phyloP scores from a whole-genome alignment of 2,113 vertebrate species.

The Anguilla japonica region DNA sequence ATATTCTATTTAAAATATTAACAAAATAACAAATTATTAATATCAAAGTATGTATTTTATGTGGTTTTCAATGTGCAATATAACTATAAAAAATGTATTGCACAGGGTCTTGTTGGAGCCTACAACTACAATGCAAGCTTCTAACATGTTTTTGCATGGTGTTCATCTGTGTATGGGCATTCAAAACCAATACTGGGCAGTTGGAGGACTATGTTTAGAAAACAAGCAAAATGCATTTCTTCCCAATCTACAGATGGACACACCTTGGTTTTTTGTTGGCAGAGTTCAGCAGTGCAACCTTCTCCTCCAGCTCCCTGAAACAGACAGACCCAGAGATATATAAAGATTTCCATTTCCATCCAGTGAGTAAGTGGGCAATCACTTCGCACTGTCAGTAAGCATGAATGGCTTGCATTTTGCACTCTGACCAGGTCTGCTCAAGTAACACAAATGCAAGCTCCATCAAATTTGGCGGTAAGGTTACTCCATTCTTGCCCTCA shows the following conservation, averaged over 20 bases:
- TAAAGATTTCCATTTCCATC: not conserved
- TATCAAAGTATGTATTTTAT: too few species aligned
- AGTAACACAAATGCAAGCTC: not conserved
- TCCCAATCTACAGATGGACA: conserved; percentile 32
- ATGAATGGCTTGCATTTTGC: not conserved
- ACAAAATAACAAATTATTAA: too few species aligned
- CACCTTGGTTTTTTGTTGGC: conserved; percentile 93
- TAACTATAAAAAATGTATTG: too few species aligned
- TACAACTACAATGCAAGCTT: too few species aligned
- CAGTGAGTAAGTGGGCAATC: not conserved
- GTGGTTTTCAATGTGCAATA: too few species aligned
- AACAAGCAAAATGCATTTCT: not conserved
- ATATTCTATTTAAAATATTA: too few species aligned
- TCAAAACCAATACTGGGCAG: not conserved
- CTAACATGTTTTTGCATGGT: not conserved
- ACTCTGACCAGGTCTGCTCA: not conserved
- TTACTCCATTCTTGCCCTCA: not conserved
- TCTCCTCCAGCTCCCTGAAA: conserved; percentile 87
- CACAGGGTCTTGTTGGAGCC: too few species aligned
- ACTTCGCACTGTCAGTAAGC: not conserved
- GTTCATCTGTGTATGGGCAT: not conserved
- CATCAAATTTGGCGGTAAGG: not conserved
- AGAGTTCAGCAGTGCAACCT: conserved; percentile 86
- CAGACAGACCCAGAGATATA: not conserved
- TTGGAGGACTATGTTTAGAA: not conserved